A percentile compares a stretch with the other conserved stretches of the same genome.
Conservation (phyloP, 2,797 vertebrate genomes). For the Hirundo rustica region DNA sequence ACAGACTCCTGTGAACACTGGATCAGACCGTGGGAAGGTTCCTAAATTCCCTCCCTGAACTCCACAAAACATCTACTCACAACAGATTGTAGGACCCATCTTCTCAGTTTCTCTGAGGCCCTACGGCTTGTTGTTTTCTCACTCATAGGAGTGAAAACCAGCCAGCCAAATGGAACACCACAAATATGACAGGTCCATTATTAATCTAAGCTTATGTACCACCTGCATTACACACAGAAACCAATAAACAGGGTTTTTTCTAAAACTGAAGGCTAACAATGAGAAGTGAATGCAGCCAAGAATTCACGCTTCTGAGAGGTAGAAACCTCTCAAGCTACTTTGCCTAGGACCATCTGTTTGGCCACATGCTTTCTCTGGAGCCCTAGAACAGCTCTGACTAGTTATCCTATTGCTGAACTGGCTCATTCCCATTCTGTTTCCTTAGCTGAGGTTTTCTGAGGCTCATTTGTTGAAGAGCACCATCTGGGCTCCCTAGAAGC, state of each 20-base stretch:
- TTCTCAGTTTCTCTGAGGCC: not conserved
- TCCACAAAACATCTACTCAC: not conserved
- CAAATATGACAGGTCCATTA: not conserved
- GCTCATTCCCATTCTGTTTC: not conserved
- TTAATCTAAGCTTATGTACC: not conserved
- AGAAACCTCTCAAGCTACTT: not conserved
- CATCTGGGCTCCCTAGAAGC: constrained; percentile 44
- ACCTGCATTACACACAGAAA: not conserved
- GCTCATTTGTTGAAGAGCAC: not conserved
- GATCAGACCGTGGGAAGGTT: not conserved
- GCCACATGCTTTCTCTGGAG: constrained; percentile 1
- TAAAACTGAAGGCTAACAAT: not conserved
- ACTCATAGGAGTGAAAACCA: not conserved
- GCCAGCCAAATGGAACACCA: not conserved
- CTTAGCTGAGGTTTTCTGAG: not conserved
- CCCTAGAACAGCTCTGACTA: not conserved
- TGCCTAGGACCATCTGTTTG: constrained; percentile 14
- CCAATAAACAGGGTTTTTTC: not conserved
- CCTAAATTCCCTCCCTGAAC: not conserved
- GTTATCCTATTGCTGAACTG: not conserved
- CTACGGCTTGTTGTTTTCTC: not conserved
- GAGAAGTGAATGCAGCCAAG: not conserved
- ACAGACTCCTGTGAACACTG: not conserved
- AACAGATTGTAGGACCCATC: not conserved
- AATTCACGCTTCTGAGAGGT: not conserved